These are phyloP conservation scores for Protobothrops mucrosquamatus DNA, from an alignment of 2,113 vertebrate genomes.

Conservation along the genomic window DNA sequence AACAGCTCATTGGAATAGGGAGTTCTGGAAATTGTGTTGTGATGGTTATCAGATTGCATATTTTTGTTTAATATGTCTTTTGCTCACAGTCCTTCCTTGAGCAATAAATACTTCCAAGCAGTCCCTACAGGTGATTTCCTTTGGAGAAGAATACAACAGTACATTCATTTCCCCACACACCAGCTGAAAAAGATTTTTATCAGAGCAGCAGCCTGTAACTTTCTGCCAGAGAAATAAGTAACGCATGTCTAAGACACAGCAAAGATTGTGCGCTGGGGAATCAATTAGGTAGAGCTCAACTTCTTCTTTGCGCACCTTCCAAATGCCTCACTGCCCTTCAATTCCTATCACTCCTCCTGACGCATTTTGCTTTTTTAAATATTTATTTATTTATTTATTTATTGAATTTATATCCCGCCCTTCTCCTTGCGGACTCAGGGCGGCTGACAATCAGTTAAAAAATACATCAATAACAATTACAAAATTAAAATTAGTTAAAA, in stretches of 20 bases:
- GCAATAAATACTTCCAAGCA: background rate
- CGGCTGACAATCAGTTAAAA: too few relatives aligned
- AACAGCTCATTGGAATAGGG: background rate
- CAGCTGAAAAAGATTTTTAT: background rate
- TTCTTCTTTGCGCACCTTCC: background rate
- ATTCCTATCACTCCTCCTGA: background rate
- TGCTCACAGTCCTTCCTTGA: background rate
- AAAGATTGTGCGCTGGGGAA: background rate
- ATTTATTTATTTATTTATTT: too few relatives aligned
- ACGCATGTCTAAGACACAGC: background rate
- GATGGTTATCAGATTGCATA: background rate
- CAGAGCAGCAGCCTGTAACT: background rate
- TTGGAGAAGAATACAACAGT: background rate
- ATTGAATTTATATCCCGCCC: too few relatives aligned
- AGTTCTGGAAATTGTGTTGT: background rate
- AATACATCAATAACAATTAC: too few relatives aligned
- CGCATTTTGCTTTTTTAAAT: background rate
- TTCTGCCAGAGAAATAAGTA: background rate
- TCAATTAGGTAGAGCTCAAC: background rate
- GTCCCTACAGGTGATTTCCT: background rate
- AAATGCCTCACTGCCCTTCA: background rate
- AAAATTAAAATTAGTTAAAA: too few relatives aligned
- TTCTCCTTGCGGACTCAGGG: too few relatives aligned
- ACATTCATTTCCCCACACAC: background rate
- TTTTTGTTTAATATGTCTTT: background rate